phyloP scores from a whole-genome alignment of 2,888 invertebrate genomes.

The Aquatica leii region DNA sequence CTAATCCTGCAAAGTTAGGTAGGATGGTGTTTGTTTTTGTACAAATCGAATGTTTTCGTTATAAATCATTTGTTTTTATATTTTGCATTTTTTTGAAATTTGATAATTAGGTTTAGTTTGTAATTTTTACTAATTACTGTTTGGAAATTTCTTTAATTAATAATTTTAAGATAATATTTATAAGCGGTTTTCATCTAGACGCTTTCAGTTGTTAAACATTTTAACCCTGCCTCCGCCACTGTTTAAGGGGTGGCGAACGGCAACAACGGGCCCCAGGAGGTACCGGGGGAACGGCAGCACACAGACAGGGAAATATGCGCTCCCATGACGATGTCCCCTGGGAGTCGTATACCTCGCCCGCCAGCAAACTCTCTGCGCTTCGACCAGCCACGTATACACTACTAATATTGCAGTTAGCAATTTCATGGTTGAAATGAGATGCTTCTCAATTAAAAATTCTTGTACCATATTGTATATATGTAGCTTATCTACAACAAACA shows the following conservation, averaged over 20 bases:
- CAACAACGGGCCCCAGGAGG: conserved; percentile 49
- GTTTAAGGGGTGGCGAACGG: conserved; percentile 43
- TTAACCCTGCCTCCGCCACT: conserved; percentile 36
- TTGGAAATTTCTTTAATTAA: neutral
- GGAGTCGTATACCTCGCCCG: conserved; percentile 56
- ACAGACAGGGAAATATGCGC: conserved; percentile 58
- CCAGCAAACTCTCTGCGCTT: conserved; percentile 49
- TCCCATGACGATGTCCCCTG: conserved; percentile 55
- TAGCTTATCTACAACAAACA: neutral
- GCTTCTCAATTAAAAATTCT: conserved; percentile 35
- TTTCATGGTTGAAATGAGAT: conserved; percentile 45
- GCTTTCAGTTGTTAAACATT: neutral
- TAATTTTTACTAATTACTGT: neutral
- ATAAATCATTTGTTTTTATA: too few relatives aligned
- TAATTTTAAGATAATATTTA: too few relatives aligned
- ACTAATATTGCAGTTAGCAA: conserved; percentile 50
- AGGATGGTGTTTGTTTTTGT: conserved; percentile 25
- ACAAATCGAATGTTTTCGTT: neutral
- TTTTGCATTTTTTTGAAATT: too few relatives aligned
- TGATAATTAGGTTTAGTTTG: too few relatives aligned
- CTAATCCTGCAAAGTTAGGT: conserved; percentile 54
- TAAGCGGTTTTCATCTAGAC: too few relatives aligned
- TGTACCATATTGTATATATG: conserved; percentile 10
- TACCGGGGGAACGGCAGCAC: conserved; percentile 48
- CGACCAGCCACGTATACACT: conserved; percentile 50